A percentile compares a stretch with the other conserved stretches of the same genome.
Evolutionary conservation across 2,113 vertebrate genomes (phyloP).

Genomic region (Cephalopholis sonnerati): DNA sequence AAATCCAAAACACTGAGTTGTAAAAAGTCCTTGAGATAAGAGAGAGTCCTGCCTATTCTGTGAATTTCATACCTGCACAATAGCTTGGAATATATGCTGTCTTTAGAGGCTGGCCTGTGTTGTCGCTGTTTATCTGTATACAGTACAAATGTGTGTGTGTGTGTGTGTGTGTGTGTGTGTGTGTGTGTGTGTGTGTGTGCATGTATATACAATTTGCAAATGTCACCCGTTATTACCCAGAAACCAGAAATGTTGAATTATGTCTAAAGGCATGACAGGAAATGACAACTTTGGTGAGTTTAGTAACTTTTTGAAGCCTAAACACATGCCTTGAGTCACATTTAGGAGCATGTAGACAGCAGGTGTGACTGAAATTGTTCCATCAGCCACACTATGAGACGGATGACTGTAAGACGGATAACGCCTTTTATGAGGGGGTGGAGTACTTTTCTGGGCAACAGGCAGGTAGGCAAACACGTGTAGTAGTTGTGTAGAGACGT

Average conservation of each 20-base stretch:
- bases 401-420: no score
- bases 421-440: no score
- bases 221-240: neutral
- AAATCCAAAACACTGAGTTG: slow-evolving; percentile 35
- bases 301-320: neutral
- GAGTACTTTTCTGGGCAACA: no score
- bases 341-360: neutral
- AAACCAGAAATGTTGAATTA: neutral
- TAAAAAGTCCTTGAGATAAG: slow-evolving; percentile 54
- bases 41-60: slow-evolving; percentile 1
- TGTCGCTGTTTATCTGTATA: slow-evolving; percentile 36
- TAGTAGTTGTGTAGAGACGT: no score
- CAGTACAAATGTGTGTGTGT: slow-evolving; percentile 11
- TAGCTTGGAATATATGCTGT: slow-evolving; percentile 15
- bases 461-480: no score
- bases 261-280: neutral
- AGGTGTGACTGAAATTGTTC: neutral
- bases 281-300: neutral
- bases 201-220: slow-evolving; percentile 23
- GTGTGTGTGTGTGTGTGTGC: slow-evolving; percentile 12
- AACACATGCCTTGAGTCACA: neutral
- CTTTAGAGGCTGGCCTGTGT: slow-evolving; percentile 9
- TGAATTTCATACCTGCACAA: slow-evolving; percentile 35
- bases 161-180: neutral
- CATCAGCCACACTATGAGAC: neutral